phyloP scores from a whole-genome alignment of 2,797 vertebrate species.

The Pelochelys cantorii region DNA sequence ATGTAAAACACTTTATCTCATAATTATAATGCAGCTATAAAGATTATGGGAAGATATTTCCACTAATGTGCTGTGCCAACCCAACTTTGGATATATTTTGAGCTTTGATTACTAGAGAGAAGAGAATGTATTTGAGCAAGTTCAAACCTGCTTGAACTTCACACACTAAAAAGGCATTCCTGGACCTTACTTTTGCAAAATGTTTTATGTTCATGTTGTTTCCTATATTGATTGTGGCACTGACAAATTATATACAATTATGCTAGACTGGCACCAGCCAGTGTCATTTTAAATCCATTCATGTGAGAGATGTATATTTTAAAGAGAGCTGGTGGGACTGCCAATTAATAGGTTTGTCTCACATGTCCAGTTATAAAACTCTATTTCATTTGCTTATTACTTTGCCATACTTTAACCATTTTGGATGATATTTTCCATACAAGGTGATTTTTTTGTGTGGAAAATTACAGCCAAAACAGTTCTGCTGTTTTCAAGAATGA shows the following conservation, averaged over 20 bases:
- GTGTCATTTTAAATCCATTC: neutral
- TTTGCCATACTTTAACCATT: neutral
- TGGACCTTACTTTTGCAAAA: neutral
- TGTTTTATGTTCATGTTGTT: neutral
- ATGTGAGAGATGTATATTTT: neutral
- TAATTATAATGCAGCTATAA: neutral
- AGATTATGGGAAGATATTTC: neutral
- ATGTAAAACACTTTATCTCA: neutral
- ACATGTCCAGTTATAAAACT: neutral
- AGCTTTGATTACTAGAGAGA: neutral
- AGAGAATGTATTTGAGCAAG: neutral
- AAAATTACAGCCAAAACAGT: neutral
- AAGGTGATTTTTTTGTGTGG: neutral
- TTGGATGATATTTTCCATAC: neutral
- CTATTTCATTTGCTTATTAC: neutral
- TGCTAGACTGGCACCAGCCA: neutral
- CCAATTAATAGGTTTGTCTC: neutral
- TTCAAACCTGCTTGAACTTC: neutral
- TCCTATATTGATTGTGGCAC: neutral
- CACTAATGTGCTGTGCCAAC: neutral
- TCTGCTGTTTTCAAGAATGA: neutral
- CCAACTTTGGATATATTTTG: neutral
- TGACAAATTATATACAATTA: neutral
- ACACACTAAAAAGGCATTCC: neutral
- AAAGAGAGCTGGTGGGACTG: neutral